Conservation (phyloP, 2,113 vertebrate genomes). For the Lasiurus cinereus region DNA sequence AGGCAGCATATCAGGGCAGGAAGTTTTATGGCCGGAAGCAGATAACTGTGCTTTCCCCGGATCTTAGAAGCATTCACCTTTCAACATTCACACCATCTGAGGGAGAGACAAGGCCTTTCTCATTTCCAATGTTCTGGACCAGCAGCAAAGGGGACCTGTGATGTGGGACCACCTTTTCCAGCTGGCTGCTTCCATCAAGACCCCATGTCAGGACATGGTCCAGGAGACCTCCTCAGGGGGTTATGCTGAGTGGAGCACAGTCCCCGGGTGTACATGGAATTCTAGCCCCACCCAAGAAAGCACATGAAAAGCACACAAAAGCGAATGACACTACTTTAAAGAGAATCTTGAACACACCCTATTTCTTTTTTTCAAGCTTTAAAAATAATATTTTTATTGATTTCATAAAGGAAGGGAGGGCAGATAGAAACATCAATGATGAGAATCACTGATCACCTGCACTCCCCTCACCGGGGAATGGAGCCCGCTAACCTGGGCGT, state of each 20-base stretch:
- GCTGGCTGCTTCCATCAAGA: neutral
- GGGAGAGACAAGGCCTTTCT: neutral
- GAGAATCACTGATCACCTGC: too few species aligned
- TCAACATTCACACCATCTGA: neutral
- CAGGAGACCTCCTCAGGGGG: neutral
- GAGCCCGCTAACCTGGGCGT: too few species aligned
- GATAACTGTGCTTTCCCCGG: neutral
- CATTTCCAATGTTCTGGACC: neutral
- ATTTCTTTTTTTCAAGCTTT: too few species aligned
- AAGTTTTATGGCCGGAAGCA: conserved; percentile 31
- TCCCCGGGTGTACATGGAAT: neutral
- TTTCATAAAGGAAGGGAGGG: too few species aligned
- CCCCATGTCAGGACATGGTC: neutral
- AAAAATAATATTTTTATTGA: too few species aligned
- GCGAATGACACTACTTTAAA: neutral
- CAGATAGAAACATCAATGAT: too few species aligned
- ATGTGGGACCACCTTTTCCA: neutral
- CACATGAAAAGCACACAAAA: neutral
- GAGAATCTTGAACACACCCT: neutral
- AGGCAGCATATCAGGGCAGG: neutral
- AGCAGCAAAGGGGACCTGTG: neutral
- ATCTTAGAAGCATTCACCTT: conserved; percentile 7
- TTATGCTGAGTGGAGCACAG: neutral
- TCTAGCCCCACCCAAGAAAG: neutral
- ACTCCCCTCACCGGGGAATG: too few species aligned